Base-by-base conservation (phyloP, 1,140 invertebrate species). In the Sminthurides bifidus region DNA sequence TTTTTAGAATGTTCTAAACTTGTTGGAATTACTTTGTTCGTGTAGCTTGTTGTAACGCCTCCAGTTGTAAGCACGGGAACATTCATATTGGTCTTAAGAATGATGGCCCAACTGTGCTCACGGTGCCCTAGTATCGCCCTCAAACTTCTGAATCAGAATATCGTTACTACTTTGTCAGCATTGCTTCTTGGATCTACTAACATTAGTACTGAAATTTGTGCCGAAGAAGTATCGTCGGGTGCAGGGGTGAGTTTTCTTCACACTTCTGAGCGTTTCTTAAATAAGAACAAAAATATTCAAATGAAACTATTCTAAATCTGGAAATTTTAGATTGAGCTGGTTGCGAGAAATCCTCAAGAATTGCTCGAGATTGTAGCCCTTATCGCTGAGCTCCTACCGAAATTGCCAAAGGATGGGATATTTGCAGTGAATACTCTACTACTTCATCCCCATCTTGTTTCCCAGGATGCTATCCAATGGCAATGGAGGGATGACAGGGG, bases 331-430 rank as follows among this genome's bases (percentile, higher is more conserved):
- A 81, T 92, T 41, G 88, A 94, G 70, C 74, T 96, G 45, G 80
- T 93, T 23, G 78, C 87, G 14, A 80, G 92, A 46, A 89, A 86
- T 58, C 92, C 92, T 1, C 89, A 94, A 71, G 93, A 98, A 72
- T 76, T 95, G 60, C 93, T 93, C 70, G 93, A 96, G 75, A 92
- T 98, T 53, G 94, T 92, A 1, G 89, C 88, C 65, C 75, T 97
- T 5, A 95, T 96, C 66, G 91, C 89, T 2, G 92, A 97, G 74
- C 72, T 98, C 49, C 91, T 98, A 86, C 93, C 93, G 19, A 81
- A 84, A 17, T 75, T 98, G 61, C 93, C 93, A 1, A 81, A 81
- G 6, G 89, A 95, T 72, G 92, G 92, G 12, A 85, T 97, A 63
- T 98, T 97, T 75, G 78, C 83, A 51, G 89, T 96, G 57, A 91